phyloP scores from a whole-genome alignment of 2,888 invertebrate genomes.

The Lasioglossum villosulum region DNA sequence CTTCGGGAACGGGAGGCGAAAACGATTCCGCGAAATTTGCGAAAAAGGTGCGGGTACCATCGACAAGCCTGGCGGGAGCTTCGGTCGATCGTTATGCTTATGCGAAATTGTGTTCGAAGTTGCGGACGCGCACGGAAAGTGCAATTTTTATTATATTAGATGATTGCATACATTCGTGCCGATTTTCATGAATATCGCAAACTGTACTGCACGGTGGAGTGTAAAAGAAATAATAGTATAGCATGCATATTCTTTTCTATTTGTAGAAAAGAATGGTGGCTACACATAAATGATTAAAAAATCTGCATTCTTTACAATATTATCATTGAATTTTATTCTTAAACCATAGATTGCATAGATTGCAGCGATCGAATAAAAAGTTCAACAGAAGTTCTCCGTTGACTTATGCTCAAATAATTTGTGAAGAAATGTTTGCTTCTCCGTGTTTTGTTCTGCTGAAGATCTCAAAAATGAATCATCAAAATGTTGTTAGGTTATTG shows the following conservation, averaged over 20 bases:
- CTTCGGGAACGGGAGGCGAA: neutral
- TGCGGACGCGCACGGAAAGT: neutral
- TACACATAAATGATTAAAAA: too few species aligned
- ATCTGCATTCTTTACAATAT: too few species aligned
- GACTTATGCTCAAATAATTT: neutral
- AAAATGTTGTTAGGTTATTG: neutral
- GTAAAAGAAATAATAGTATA: too few species aligned
- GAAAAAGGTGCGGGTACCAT: neutral
- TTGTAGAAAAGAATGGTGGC: too few species aligned
- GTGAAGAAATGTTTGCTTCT: neutral
- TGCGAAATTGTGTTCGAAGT: neutral
- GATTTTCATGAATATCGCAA: too few species aligned
- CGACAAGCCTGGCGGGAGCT: neutral
- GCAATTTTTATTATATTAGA: neutral
- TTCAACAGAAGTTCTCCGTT: neutral
- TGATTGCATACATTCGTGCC: too few species aligned
- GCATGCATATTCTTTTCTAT: too few species aligned
- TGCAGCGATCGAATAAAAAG: neutral
- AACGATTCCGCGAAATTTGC: slow-evolving; percentile 13
- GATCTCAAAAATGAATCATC: neutral
- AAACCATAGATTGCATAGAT: neutral
- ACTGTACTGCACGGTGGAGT: too few species aligned
- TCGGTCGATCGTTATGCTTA: slow-evolving; percentile 26
- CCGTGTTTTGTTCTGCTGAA: neutral
- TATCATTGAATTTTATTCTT: too few species aligned